A percentile compares a stretch with the other conserved stretches of the same genome.
phyloP scores from a whole-genome alignment of 2,113 vertebrate species.

The Sciurus niger region DNA sequence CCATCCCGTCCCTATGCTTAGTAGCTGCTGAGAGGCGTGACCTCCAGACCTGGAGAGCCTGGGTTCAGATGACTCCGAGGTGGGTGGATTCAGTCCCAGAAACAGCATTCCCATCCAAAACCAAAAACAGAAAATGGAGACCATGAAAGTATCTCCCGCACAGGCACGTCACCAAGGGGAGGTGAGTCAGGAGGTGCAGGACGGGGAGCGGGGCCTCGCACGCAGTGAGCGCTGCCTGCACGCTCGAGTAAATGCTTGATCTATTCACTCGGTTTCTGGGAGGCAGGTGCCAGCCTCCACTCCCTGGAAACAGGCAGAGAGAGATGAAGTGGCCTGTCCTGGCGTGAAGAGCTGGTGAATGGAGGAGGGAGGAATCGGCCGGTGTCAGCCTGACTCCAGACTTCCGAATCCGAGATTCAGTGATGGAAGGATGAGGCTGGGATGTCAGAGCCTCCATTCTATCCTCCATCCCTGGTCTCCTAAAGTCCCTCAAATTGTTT shows the following conservation, averaged over 20 bases:
- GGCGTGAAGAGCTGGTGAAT: background rate
- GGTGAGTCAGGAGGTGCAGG: rapidly evolving
- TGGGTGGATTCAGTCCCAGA: background rate
- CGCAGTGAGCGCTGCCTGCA: rapidly evolving
- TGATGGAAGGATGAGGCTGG: too few species aligned
- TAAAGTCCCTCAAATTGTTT: background rate
- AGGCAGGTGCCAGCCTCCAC: background rate
- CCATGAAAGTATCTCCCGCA: background rate
- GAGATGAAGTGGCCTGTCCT: background rate
- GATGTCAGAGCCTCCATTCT: rapidly evolving
- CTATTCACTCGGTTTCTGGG: background rate
- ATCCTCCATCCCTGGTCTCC: background rate
- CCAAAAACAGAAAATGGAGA: background rate
- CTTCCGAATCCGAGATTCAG: background rate
- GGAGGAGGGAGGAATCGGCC: background rate
- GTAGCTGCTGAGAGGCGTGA: background rate
- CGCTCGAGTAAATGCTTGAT: background rate
- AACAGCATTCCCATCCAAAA: background rate
- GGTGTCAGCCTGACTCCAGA: background rate
- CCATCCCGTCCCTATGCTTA: too few species aligned
- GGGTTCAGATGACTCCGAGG: background rate
- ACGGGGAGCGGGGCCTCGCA: background rate
- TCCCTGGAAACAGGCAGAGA: background rate
- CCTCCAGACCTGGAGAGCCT: background rate
- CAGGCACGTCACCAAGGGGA: background rate